A percentile compares a stretch with the other conserved stretches of the same genome.
Conservation (phyloP, 2,113 vertebrate genomes). For the Phainopepla nitens region DNA sequence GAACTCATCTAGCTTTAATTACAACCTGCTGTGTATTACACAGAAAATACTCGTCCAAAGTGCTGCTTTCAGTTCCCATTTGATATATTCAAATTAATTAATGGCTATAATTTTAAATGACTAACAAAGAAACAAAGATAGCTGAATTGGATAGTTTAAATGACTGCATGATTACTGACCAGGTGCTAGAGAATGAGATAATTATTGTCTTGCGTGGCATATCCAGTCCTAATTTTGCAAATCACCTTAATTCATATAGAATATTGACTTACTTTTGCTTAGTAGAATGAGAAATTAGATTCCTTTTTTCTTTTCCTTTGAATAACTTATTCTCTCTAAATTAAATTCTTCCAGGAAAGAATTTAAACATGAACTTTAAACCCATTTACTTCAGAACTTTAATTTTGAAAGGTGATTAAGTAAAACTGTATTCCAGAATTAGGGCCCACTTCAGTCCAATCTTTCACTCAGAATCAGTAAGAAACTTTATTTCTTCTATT, state of each 20-base stretch:
- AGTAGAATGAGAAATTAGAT: neutral
- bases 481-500: neutral
- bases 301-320: neutral
- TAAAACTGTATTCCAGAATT: neutral
- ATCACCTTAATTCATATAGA: neutral
- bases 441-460: neutral
- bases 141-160: conserved; percentile 3
- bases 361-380: neutral
- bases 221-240: neutral
- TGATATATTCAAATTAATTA: conserved; percentile 51
- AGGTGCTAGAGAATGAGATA: conserved; percentile 13
- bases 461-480: neutral
- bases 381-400: neutral
- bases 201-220: neutral
- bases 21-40: neutral
- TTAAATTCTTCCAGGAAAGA: neutral
- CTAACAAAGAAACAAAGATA: conserved; percentile 45
- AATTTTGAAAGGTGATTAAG: neutral
- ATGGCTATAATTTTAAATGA: conserved; percentile 29
- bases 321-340: neutral
- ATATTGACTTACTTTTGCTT: neutral
- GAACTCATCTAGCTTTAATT: conserved; percentile 32
- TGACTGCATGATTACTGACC: conserved; percentile 34
- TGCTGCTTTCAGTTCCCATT: conserved; percentile 12
- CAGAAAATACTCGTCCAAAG: conserved; percentile 20